phyloP scores from a whole-genome alignment of 2,888 invertebrate genomes.

The Coronaproctus castanopsis region DNA sequence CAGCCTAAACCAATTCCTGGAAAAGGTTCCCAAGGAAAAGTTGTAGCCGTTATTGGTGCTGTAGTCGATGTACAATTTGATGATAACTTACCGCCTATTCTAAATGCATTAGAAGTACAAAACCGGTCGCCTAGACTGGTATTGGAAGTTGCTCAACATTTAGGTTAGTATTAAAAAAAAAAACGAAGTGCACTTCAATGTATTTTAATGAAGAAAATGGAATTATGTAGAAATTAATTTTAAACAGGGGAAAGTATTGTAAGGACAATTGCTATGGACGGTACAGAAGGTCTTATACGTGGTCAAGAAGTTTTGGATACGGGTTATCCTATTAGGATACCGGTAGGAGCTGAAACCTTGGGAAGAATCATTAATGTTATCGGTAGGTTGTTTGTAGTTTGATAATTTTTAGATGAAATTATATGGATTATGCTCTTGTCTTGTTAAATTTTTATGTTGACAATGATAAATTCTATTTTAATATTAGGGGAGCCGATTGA shows the following conservation, averaged over 20 bases:
- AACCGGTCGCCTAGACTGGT: constrained; percentile 61
- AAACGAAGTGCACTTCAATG: neutral
- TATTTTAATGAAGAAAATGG: no score
- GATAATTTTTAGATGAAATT: neutral
- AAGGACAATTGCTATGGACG: constrained; percentile 83
- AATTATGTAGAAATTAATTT: neutral
- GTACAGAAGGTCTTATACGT: constrained; percentile 74
- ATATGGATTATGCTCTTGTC: constrained; percentile 6
- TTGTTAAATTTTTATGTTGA: neutral
- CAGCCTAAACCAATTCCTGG: constrained; percentile 13
- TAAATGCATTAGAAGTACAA: constrained; percentile 82
- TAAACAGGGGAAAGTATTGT: constrained; percentile 53
- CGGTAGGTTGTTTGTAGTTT: constrained; percentile 29
- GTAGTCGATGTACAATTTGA: constrained; percentile 94
- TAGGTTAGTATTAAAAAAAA: constrained; percentile 37
- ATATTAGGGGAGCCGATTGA: constrained; percentile 53
- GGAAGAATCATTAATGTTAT: constrained; percentile 89
- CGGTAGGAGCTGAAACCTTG: constrained; percentile 73
- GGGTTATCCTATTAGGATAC: constrained; percentile 74
- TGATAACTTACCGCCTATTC: constrained; percentile 65
- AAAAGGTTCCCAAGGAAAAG: constrained; percentile 32
- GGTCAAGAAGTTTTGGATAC: constrained; percentile 63
- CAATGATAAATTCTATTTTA: neutral
- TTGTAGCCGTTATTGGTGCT: constrained; percentile 89
- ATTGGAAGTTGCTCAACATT: constrained; percentile 78